Evolutionary conservation across 2,888 invertebrate genomes (phyloP), one percentile per base, ranked within the genome.

Genomic region (Caenorhabditis parvicauda): DNA sequence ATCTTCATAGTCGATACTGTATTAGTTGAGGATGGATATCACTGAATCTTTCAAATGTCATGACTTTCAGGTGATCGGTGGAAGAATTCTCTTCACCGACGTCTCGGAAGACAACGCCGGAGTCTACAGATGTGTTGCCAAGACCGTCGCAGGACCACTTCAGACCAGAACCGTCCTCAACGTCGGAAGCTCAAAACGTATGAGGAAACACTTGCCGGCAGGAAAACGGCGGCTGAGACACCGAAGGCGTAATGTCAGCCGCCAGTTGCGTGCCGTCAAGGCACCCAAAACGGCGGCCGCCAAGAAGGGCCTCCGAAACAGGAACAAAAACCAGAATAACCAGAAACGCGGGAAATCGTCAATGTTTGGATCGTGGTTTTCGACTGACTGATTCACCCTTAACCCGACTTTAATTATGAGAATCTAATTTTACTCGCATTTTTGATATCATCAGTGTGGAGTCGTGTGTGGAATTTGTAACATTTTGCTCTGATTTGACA

Each of bases 101-200:
- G 86, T 88, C 1, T 82, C 83, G 52, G 82, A 84, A 2, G 86
- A 86, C 53, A 88, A 90, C 81, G 86, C 86, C 27, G 89, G 89
- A 39, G 82, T 85, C 5, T 90, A 90, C 80, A 83, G 86, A 39
- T 90, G 90, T 77, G 86, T 86, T 55, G 88, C 87, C 1, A 81
- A 83, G 51, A 86, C 86, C 24, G 74, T 80, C 4, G 84, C 74
- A 2, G 79, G 79, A 27, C 60, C 70, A 17, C 63, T 79, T 38
- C 75, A 75, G 58, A 73, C 79, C 3, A 58, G 67, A 25, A 70
- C 75, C 25, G 68, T 75, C 9, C 71, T 79, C 53, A 77, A 75
- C 60, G 70, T 80, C 43, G 77, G 76, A 43, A 45, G 67, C 35
- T 65, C 73, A 60, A 78, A 76, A 75, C 75, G 74, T 67, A 77